These are phyloP conservation scores for Pristionchus arcanus DNA, from an alignment of 2,888 invertebrate species.

Conservation along the genomic window DNA sequence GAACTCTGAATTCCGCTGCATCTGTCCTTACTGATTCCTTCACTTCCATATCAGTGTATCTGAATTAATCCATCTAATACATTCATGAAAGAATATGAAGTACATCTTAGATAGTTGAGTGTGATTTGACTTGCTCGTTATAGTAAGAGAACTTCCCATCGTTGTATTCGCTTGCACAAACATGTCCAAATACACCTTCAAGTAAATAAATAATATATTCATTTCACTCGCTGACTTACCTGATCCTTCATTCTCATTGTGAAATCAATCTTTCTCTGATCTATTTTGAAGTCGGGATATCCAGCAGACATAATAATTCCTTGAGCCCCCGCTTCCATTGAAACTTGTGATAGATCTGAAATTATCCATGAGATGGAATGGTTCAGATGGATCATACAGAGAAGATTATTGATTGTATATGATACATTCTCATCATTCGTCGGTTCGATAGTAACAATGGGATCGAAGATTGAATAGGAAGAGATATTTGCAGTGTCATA, in stretches of 20 bases:
- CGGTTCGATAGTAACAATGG: slow-evolving; percentile 49
- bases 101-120: slow-evolving; percentile 44
- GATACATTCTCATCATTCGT: slow-evolving; percentile 45
- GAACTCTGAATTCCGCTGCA: slow-evolving; percentile 3
- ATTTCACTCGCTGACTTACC: background rate
- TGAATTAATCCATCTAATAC: background rate
- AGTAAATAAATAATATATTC: too few species aligned
- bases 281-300: slow-evolving; percentile 42
- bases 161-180: slow-evolving; percentile 17
- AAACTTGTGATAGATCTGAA: slow-evolving; percentile 29
- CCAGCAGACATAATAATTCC: slow-evolving; percentile 51
- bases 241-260: slow-evolving; percentile 36
- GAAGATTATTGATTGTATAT: slow-evolving; percentile 18
- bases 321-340: slow-evolving; percentile 28
- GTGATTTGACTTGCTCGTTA: slow-evolving; percentile 20
- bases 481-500: slow-evolving; percentile 20
- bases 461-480: slow-evolving; percentile 50
- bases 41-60: slow-evolving; percentile 36
- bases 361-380: background rate
- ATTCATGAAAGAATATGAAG: background rate
- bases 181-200: slow-evolving; percentile 42
- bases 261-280: slow-evolving; percentile 12
- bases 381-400: background rate
- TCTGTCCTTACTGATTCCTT: slow-evolving; percentile 22
- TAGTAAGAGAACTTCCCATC: slow-evolving; percentile 12